A percentile compares a stretch with the other conserved stretches of the same genome.
Evolutionary conservation across 2,113 vertebrate genomes (phyloP).

Genomic region (Prionailurus bengalensis): DNA sequence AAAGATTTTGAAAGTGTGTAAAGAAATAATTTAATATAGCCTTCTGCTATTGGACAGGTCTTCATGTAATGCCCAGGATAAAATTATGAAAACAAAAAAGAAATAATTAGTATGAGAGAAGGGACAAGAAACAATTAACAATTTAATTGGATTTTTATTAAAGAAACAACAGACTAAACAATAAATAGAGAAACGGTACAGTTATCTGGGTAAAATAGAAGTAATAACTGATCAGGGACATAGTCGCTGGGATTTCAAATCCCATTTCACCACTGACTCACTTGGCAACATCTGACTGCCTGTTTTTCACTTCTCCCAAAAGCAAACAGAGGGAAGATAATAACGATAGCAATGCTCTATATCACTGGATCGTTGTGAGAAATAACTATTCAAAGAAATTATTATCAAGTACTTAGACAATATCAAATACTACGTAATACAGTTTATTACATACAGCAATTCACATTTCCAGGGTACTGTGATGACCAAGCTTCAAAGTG

Average conservation of each 20-base stretch:
- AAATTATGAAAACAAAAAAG: constrained; percentile 66
- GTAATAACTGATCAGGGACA: constrained; percentile 66
- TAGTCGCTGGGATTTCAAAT: constrained; percentile 66
- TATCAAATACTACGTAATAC: constrained; percentile 24
- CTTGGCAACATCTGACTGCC: constrained; percentile 64
- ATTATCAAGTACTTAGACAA: constrained; percentile 35
- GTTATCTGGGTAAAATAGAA: constrained; percentile 68
- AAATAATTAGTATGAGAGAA: constrained; percentile 73
- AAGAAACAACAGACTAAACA: constrained; percentile 68
- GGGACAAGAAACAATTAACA: constrained; percentile 51
- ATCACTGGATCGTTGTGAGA: constrained; percentile 45
- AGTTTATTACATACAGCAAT: constrained; percentile 53
- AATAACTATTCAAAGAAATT: constrained; percentile 65
- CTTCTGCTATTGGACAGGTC: constrained; percentile 24
- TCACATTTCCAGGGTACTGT: constrained; percentile 38
- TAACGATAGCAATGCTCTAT: constrained; percentile 34
- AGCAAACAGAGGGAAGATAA: constrained; percentile 66
- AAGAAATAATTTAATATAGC: constrained; percentile 50
- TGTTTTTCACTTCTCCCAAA: constrained; percentile 70
- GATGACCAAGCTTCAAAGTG: constrained; percentile 49
- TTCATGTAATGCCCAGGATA: constrained; percentile 31
- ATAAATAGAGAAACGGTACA: constrained; percentile 63
- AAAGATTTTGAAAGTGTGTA: background rate
- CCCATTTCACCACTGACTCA: constrained; percentile 69
- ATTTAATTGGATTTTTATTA: constrained; percentile 72